phyloP scores from a whole-genome alignment of 2,797 vertebrate genomes.

The Argyrosomus regius region DNA sequence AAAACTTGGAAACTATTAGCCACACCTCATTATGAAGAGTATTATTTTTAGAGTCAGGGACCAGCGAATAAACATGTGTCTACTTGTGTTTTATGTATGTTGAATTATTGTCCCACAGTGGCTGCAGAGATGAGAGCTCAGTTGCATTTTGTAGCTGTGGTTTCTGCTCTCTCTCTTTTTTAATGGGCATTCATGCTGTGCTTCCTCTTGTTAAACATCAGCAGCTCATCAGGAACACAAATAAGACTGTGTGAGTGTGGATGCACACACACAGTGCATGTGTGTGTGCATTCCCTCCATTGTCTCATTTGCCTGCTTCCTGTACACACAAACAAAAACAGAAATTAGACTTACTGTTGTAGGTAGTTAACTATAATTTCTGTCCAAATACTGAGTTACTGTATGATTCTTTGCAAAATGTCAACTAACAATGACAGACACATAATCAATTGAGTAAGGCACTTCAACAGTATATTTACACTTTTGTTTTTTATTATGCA shows the following conservation, averaged over 20 bases:
- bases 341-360: neutral
- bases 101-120: conserved; percentile 30
- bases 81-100: conserved; percentile 34
- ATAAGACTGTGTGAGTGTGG: conserved; percentile 24
- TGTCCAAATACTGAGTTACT: neutral
- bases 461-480: too few species aligned
- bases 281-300: conserved; percentile 2
- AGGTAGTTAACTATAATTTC: neutral
- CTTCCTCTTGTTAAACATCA: conserved; percentile 60
- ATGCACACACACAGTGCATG: neutral
- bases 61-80: conserved; percentile 26
- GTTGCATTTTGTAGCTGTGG: conserved; percentile 35
- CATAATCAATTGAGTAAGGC: neutral
- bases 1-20: conserved; percentile 40
- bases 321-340: neutral
- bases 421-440: neutral
- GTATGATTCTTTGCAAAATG: conserved; percentile 1
- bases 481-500: too few species aligned
- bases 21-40: conserved; percentile 49
- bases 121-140: conserved; percentile 31
- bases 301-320: conserved; percentile 7
- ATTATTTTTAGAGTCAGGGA: conserved; percentile 51
- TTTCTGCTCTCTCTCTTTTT: conserved; percentile 39
- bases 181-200: conserved; percentile 54
- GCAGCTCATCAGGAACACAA: conserved; percentile 53